A percentile compares a stretch with the other conserved stretches of the same genome.
phyloP scores from a whole-genome alignment of 2,797 vertebrate species.

The Sebastes oblongus region DNA sequence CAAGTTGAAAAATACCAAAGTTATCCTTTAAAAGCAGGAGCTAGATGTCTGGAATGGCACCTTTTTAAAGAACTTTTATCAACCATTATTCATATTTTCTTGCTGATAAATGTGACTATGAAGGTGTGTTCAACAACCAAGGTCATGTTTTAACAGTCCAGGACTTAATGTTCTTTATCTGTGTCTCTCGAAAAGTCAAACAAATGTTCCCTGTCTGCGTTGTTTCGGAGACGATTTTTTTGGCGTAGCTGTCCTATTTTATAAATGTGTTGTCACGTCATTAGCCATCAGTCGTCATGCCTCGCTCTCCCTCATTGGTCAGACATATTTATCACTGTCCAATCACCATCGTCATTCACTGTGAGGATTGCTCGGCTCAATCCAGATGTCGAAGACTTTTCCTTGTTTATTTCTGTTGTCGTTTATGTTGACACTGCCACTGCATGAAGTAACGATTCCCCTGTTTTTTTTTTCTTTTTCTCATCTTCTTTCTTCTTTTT shows the following conservation, averaged over 20 bases:
- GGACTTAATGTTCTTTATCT: conserved; percentile 19
- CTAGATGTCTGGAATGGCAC: not conserved
- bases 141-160: not conserved
- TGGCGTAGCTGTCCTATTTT: conserved; percentile 1
- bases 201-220: conserved; percentile 12
- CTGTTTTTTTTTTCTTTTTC: conserved; percentile 46
- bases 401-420: conserved; percentile 73
- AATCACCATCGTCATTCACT: conserved; percentile 45
- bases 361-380: conserved; percentile 36
- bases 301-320: conserved; percentile 57
- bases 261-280: conserved; percentile 33
- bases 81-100: no score
- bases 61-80: no score
- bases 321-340: conserved; percentile 52
- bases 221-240: not conserved
- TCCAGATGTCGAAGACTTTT: conserved; percentile 51
- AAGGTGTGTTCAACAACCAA: not conserved
- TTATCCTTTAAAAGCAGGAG: not conserved
- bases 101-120: no score
- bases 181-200: conserved; percentile 35
- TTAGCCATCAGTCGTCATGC: conserved; percentile 29
- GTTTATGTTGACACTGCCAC: conserved; percentile 73
- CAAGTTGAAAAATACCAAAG: no score
- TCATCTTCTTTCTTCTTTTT: conserved; percentile 42
- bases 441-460: conserved; percentile 83